Evolutionary conservation across 2,888 invertebrate genomes (phyloP), one percentile per base, ranked within the genome.

Genomic region (Cosmia trapezina): DNA sequence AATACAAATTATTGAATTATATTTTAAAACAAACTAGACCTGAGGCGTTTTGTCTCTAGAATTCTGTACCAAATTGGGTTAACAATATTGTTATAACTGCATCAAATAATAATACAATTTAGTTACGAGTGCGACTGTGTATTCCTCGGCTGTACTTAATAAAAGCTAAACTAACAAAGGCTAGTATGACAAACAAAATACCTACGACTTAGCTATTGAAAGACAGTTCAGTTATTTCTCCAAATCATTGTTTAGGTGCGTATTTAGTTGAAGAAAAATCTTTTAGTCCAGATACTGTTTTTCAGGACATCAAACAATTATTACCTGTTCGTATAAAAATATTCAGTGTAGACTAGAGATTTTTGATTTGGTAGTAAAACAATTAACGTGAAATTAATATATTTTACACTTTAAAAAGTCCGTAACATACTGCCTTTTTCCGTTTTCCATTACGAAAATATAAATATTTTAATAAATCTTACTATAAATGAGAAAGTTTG

Each of bases 21-120:
- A 78, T 67, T 60, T 60, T 51, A 28, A n/a, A 51, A 61, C 19
- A 22, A 61, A 45, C 19, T 54, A 14, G 22, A 59, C 54, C 70
- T 33, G 3, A 63, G 45, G 45, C 5, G 43, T 43, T 22, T 62
- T 57, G 54, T 60, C 1, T 47, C 11, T 37, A 54, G 11, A 54
- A 60, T 53, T 51, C 14, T n/a, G 22, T 33, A 28, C 28, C 28
- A 2, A 37, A 63, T 63, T 78, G 53, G 43, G 12, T 28, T 41
- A 5, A 7, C 14, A 43, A n/a, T 51, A 51, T 61, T 68, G 8
- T 19, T 45, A 17, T 3, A 22, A 22, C 11, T 73, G 45, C 22
- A 37, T 37, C 4, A 4, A 37, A 0, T 4, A 65, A 64, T 28
- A 47, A n/a, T n/a, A n/a, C 41, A 12, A n/a, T 19, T 37, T 37